phyloP scores from a whole-genome alignment of 2,888 invertebrate genomes.

The Patella pellucida region DNA sequence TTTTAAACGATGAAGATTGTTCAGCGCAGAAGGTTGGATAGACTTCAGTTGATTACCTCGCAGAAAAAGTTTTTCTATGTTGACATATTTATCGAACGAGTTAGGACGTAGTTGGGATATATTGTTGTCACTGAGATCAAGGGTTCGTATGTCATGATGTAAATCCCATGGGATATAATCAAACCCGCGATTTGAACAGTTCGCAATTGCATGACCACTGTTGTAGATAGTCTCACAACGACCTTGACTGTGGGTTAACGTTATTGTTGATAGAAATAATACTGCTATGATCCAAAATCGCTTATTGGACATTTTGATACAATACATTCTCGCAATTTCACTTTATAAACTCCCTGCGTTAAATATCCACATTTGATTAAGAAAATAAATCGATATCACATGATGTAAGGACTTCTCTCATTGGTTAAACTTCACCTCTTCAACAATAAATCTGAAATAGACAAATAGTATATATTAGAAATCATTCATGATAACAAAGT shows the following conservation, averaged over 20 bases:
- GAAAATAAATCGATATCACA: no score
- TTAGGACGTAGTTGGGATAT: constrained; percentile 41
- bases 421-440: no score
- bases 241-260: neutral
- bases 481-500: no score
- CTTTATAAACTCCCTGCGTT: no score
- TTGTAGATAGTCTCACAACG: constrained; percentile 26
- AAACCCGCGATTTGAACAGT: constrained; percentile 48
- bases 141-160: constrained; percentile 47
- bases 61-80: constrained; percentile 49
- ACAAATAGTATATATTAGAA: no score
- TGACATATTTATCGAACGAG: constrained; percentile 57
- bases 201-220: constrained; percentile 38
- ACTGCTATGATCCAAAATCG: no score
- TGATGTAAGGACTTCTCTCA: no score
- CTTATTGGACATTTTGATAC: no score
- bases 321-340: no score
- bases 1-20: constrained; percentile 41
- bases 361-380: no score
- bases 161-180: constrained; percentile 51
- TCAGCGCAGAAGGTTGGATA: constrained; percentile 45
- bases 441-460: no score
- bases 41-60: constrained; percentile 52
- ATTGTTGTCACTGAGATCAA: constrained; percentile 56
- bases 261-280: no score